A percentile compares a stretch with the other conserved stretches of the same genome.
phyloP scores from a whole-genome alignment of 2,113 vertebrate species.

The Megalops atlanticus region DNA sequence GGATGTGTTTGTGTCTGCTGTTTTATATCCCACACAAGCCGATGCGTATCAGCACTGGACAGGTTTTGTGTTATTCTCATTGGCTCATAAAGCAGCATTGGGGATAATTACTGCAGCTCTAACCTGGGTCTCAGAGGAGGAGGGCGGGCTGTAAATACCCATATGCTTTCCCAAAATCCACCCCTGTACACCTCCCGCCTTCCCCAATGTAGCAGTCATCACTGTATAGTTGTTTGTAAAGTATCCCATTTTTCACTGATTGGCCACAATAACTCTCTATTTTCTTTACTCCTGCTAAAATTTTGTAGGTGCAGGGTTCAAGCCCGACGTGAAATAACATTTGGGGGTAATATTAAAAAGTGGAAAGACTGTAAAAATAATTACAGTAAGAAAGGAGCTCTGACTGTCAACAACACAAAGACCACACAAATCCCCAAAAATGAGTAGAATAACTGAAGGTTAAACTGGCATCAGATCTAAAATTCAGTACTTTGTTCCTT shows the following conservation, averaged over 20 bases:
- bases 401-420: too few relatives aligned
- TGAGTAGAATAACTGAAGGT: too few relatives aligned
- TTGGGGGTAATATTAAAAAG: too few relatives aligned
- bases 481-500: too few relatives aligned
- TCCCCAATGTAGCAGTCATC: neutral
- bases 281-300: neutral
- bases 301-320: neutral
- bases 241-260: neutral
- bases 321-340: neutral
- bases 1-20: conserved; percentile 29
- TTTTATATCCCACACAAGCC: conserved; percentile 33
- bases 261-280: neutral
- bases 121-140: conserved; percentile 47
- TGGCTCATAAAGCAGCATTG: conserved; percentile 50
- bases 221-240: neutral
- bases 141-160: conserved; percentile 40
- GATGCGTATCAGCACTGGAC: conserved; percentile 37
- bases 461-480: too few relatives aligned
- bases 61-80: conserved; percentile 48
- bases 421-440: too few relatives aligned
- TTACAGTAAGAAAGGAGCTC: too few relatives aligned
- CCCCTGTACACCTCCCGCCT: neutral
- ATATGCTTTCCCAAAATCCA: conserved; percentile 34
- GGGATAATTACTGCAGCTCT: conserved; percentile 50
- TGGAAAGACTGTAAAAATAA: too few relatives aligned